Evolutionary conservation across 2,888 invertebrate genomes (phyloP), one percentile per base, ranked within the genome.

Genomic region (Drosophila imparisetae): DNA sequence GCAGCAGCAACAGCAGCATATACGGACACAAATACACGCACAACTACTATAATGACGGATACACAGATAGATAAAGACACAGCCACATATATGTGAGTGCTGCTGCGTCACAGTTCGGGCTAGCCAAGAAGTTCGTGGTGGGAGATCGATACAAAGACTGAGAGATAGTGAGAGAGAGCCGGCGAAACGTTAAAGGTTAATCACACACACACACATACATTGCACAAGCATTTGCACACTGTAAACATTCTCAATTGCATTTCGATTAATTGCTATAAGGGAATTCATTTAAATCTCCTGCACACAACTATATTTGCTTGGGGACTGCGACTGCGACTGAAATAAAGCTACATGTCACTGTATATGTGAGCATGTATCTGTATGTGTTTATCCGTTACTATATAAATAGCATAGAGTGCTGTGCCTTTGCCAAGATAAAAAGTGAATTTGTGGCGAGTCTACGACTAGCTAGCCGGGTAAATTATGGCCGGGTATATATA

Each of bases 1-100:
- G 6, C 30, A 65, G 65, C 72, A 66, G 72, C 61, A 58, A 62
- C 60, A 52, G 34, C 38, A 18, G 49, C 49, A 53, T 53, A 18
- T 24, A 55, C 49, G 60, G 38, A 32, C 8, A 53, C 72, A 63
- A 24, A 34, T 55, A 45, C 42, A 48, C 5, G 24, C 45, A 8
- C 24, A 15, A 24, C 45, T 45, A 15, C 11, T 42, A 69, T 40
- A 58, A 27, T 11, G 21, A 58, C 48, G 58, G 40, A 18, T 21
- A 58, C 40, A 45, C 15, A 24, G 8, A 45, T 45, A 63, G 38
- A 13, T n/a, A 54, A 21, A 55, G 42, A 7, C 38, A 57, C 42
- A 53, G 6, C 2, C 54, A 48, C 50, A 63, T 15, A 52, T 11
- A 52, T n/a, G 55, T 30, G 42, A 34, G 27, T 50, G 24, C 29